These are phyloP conservation scores for Myotis brandtii DNA, from an alignment of 2,113 vertebrate genomes.

Conservation along the genomic window DNA sequence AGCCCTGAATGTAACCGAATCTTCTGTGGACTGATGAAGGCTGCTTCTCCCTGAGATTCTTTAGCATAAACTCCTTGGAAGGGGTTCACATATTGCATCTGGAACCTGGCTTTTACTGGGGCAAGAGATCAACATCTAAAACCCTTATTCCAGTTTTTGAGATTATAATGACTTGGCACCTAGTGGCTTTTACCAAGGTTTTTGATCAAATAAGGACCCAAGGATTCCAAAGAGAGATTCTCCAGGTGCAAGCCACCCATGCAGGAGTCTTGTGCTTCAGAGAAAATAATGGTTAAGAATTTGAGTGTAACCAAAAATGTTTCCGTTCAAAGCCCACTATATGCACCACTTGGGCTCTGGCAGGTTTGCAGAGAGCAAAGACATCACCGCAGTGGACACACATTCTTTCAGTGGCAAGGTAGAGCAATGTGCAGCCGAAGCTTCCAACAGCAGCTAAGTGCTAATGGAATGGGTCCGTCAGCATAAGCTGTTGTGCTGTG, in stretches of 20 bases:
- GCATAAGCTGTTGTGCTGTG: background rate
- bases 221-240: background rate
- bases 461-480: background rate
- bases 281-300: background rate
- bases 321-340: background rate
- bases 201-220: background rate
- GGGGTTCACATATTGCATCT: background rate
- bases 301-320: background rate
- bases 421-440: accelerated
- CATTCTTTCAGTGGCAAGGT: background rate
- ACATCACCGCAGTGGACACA: background rate
- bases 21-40: background rate
- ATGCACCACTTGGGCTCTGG: background rate
- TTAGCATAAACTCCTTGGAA: background rate
- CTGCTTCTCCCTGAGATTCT: background rate
- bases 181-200: background rate
- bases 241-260: background rate
- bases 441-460: background rate
- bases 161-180: background rate
- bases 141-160: background rate
- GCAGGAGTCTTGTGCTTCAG: background rate
- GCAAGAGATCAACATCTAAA: background rate
- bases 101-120: background rate
- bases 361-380: background rate
- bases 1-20: background rate